Base-by-base conservation (phyloP, 1,140 invertebrate genomes). In the Anastatus disparis region DNA sequence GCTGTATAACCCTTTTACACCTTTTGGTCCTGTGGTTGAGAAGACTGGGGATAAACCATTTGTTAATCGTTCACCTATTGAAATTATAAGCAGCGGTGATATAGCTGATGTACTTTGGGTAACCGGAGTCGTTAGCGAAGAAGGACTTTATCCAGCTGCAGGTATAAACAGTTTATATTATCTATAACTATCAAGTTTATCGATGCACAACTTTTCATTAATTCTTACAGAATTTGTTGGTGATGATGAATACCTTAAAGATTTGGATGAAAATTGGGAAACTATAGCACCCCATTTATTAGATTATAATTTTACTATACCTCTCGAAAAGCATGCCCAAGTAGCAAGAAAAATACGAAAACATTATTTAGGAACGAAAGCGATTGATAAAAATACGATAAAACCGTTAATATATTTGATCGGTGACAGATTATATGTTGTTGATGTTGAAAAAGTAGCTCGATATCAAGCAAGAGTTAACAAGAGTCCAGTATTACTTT, bases 401-500 rank as follows among this genome's bases (percentile, higher is more conserved):
- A 31, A 35, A 9, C 4, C 7, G 22, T 12, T 64, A 3, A 22
- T 52, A 8, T 1, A 35, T 15, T 2, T 50, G 3, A 12, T 64
- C 2, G 20, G 27, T 15, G 62, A 64, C 52, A 50, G 62, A 38
- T 38, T 52, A 8, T 52, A 22, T 52, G 13, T 1, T n/a, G 7
- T 13, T 26, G 35, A 86, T 29, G 84, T 88, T 4, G 87, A 87
- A 53, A 86, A 84, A 72, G 77, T 86, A 62, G 86, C 86, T 0
- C 81, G 82, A 69, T 55, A 87, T 7, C 88, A 89, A 78, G 85
- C 88, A 0, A 67, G 74, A 22, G 75, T 77, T 9, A 84, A 82
- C 9, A 83, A 84, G 8, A 85, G 88, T 46, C 87, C 89, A 0
- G 84, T 89, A 2, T 88, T 87, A 76, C 77, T 87, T 74, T 90